Base-by-base conservation (phyloP, 2,888 invertebrate species). In the Tipula helvola region DNA sequence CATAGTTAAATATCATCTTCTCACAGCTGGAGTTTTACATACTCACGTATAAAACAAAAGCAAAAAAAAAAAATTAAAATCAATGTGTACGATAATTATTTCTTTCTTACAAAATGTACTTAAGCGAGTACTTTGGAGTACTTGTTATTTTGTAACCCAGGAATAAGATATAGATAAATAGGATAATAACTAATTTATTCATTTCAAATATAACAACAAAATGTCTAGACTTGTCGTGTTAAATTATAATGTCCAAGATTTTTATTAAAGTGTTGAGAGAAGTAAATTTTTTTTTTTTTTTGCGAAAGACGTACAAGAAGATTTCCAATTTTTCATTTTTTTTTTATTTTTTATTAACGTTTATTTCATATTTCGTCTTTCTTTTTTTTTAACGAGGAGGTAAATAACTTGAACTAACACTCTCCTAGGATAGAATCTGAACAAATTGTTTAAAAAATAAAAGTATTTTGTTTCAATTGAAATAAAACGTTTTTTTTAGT, bases 171-270 rank as follows among this genome's bases (percentile, higher is more conserved):
- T 18, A 71, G 71, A 28, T 71, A 71, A 71, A 71, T 28, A 71
- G 71, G 71, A 71, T 71, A 71, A 71, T 71, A 71, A 71, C 71
- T 71, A 71, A 71, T 71, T 71, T 71, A 71, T 71, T 71, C 71
- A 71, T 71, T 71, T 71, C 28, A 71, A 71, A 71, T 71, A 71
- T 39, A 36, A 84, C 36, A 39, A 39, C 16, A 84, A 84, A 39
- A 39, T 84, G 84, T 84, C 84, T 84, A 84, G 84, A 84, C 84
- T 36, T 84, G 84, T 84, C 84, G 39, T 84, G 36, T 84, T 84
- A 84, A 84, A 84, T 84, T 84, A 84, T 84, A 84, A 39, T 41
- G 39, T 84, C 71, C 71, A 71, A 71, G 71, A 71, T 28, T 71
- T 71, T 71, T 71, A 71, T 71, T 71, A 71, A 71, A 71, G 71